Evolutionary conservation across 2,113 vertebrate genomes (phyloP).

Genomic region (Pantherophis guttatus): DNA sequence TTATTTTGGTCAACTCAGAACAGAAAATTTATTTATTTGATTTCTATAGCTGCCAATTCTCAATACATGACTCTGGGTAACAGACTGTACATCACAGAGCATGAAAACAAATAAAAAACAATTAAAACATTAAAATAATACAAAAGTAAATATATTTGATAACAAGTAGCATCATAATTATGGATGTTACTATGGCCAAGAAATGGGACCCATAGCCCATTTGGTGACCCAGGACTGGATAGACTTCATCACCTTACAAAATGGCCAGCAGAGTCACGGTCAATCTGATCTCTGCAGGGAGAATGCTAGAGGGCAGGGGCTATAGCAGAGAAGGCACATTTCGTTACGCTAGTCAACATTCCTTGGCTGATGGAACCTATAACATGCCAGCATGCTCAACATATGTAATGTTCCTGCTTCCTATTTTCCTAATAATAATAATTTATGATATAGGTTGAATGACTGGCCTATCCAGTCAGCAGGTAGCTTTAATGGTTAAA

Average conservation of each 20-base stretch:
- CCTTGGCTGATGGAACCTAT: background rate
- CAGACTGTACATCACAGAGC: background rate
- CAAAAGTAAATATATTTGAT: background rate
- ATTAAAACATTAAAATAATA: background rate
- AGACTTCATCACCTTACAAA: background rate
- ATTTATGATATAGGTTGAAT: background rate
- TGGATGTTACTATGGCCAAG: background rate
- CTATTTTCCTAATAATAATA: background rate
- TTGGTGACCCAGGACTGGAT: background rate
- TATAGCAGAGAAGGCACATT: background rate
- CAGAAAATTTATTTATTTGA: background rate
- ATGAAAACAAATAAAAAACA: background rate
- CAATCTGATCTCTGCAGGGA: background rate
- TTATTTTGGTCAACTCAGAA: background rate
- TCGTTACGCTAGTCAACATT: background rate
- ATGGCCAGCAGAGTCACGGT: background rate
- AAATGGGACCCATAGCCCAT: background rate
- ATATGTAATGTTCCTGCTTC: background rate
- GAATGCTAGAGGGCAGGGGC: background rate
- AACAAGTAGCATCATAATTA: background rate
- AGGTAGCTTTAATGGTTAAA: background rate
- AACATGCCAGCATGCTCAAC: background rate
- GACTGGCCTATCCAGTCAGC: background rate
- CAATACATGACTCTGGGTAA: background rate
- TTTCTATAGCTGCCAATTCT: background rate